A percentile compares a stretch with the other conserved stretches of the same genome.
phyloP scores from a whole-genome alignment of 1,140 invertebrate genomes.

The Cotesia typhae region DNA sequence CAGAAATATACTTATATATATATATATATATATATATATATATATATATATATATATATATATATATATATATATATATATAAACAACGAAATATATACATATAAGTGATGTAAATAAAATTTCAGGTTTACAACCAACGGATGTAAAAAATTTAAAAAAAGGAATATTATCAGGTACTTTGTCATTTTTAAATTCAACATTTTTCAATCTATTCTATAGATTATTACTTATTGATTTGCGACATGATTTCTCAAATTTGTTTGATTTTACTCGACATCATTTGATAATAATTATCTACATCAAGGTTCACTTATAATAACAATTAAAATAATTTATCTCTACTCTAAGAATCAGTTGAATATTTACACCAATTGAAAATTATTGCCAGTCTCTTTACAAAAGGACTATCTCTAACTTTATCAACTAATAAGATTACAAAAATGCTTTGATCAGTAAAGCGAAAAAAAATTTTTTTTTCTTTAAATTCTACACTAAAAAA shows the following conservation, averaged over 20 bases:
- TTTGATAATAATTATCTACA: conserved; percentile 6
- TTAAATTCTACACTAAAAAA: too few relatives aligned
- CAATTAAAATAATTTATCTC: background rate
- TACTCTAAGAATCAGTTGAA: background rate
- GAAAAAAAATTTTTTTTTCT: too few relatives aligned
- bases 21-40: too few relatives aligned
- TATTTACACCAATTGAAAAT: conserved; percentile 9
- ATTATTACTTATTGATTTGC: background rate
- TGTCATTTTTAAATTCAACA: background rate
- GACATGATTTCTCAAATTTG: background rate
- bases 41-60: too few relatives aligned
- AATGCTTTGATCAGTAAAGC: too few relatives aligned
- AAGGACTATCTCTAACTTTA: background rate
- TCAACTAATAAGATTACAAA: too few relatives aligned
- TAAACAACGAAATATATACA: too few relatives aligned
- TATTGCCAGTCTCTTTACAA: background rate
- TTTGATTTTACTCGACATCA: conserved; percentile 5
- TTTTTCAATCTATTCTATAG: background rate
- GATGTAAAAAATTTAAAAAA: too few relatives aligned
- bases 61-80: too few relatives aligned
- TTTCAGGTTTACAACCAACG: background rate
- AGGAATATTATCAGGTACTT: conserved; percentile 15
- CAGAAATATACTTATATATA: too few relatives aligned
- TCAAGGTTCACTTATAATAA: background rate
- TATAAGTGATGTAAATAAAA: too few relatives aligned